Percentiles rank a stretch among this genome's conserved stretches.
Conservation (phyloP, 2,113 vertebrate genomes). For the Dolichotis patagonum region DNA sequence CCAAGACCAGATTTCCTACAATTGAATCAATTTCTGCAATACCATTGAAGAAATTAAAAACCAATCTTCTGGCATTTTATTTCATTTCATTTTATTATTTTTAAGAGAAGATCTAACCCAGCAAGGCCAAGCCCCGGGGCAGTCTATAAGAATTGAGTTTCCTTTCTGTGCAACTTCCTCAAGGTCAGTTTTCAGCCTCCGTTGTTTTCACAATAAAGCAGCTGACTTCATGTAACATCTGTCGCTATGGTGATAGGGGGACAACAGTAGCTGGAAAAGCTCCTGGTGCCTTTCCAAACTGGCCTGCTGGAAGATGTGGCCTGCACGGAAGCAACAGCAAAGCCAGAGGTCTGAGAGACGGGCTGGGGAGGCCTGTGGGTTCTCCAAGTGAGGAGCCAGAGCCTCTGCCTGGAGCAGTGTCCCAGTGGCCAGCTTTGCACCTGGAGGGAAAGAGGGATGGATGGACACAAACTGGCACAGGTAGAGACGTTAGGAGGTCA, state of each 20-base stretch:
- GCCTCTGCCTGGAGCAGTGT: not conserved
- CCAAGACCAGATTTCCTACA: not conserved
- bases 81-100: constrained; percentile 31
- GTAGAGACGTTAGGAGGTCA: not conserved
- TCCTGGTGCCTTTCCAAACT: constrained; percentile 1
- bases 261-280: constrained; percentile 19
- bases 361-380: fast-evolving
- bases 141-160: constrained; percentile 48
- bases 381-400: not conserved
- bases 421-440: not conserved
- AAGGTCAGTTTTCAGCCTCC: constrained; percentile 53
- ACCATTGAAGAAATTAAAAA: constrained; percentile 37
- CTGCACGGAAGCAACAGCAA: not conserved
- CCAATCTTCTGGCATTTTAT: constrained; percentile 7
- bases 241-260: constrained; percentile 55
- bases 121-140: not conserved
- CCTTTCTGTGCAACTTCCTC: constrained; percentile 15
- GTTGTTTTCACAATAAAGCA: constrained; percentile 59
- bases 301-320: not conserved
- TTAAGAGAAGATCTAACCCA: constrained; percentile 59
- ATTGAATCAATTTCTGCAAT: not conserved
- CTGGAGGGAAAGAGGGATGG: not conserved
- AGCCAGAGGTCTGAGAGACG: not conserved
- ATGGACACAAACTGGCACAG: not conserved
- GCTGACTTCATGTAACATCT: constrained; percentile 37